Percentiles rank a stretch among this genome's conserved stretches.
phyloP scores from a whole-genome alignment of 1,140 invertebrate genomes.

The Formica selysi region DNA sequence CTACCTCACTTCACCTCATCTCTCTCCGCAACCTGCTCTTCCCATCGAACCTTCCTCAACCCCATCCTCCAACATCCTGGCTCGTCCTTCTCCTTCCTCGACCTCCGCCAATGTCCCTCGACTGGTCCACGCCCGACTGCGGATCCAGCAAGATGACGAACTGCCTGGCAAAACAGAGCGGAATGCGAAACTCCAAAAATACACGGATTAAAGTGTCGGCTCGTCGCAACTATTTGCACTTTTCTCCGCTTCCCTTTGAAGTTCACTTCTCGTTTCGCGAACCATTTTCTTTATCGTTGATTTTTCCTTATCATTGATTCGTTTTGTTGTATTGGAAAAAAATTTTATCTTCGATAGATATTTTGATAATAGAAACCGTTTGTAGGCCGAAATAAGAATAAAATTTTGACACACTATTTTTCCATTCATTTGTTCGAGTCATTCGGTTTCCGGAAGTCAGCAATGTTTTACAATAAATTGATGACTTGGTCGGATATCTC shows the following conservation, averaged over 20 bases:
- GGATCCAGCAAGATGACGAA: conserved; percentile 82
- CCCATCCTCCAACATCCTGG: conserved; percentile 59
- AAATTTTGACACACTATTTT: background rate
- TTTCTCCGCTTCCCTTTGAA: background rate
- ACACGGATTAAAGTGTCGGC: conserved; percentile 75
- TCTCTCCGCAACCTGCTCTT: conserved; percentile 67
- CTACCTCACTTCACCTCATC: conserved; percentile 53
- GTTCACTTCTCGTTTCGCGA: background rate
- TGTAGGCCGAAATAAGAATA: background rate
- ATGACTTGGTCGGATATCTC: background rate
- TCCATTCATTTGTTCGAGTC: background rate
- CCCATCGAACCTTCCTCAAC: conserved; percentile 64
- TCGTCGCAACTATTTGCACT: background rate
- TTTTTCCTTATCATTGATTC: background rate
- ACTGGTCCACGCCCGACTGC: conserved; percentile 72
- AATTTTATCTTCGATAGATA: background rate
- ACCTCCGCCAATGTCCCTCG: conserved; percentile 69
- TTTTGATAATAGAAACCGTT: background rate
- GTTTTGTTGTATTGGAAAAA: background rate
- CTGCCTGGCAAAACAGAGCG: conserved; percentile 81
- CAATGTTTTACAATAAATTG: background rate
- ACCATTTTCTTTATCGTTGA: background rate
- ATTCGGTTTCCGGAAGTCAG: background rate
- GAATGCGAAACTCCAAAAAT: conserved; percentile 80
- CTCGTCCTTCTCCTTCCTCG: conserved; percentile 74